phyloP scores from a whole-genome alignment of 2,113 vertebrate genomes.

The Scomber colias region DNA sequence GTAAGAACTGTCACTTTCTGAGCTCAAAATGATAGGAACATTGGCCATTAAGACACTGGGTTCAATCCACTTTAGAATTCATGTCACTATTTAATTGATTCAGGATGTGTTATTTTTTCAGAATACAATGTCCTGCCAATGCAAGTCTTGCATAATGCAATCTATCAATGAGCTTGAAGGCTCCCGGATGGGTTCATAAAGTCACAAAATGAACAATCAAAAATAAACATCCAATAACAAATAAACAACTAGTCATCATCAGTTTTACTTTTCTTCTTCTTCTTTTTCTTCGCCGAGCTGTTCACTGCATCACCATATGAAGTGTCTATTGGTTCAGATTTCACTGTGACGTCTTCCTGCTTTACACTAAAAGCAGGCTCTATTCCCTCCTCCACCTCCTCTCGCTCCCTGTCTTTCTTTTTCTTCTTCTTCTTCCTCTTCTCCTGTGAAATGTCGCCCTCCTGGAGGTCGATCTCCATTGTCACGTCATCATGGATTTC shows the following conservation, averaged over 20 bases:
- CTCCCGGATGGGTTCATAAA: not conserved
- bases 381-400: conserved; percentile 52
- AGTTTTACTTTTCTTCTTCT: conserved; percentile 69
- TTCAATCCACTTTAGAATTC: conserved; percentile 17
- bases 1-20: conserved; percentile 29
- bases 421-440: conserved; percentile 80
- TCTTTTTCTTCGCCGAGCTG: conserved; percentile 73
- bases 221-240: not conserved
- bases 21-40: not conserved
- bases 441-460: conserved; percentile 15
- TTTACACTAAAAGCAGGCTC: conserved; percentile 39
- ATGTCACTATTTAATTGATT: conserved; percentile 10
- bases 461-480: not conserved
- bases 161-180: not conserved
- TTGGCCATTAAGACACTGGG: not conserved
- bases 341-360: conserved; percentile 49
- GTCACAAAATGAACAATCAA: not conserved
- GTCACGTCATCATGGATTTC: conserved; percentile 25
- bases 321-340: conserved; percentile 69
- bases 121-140: conserved; percentile 13
- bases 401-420: conserved; percentile 63
- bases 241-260: conserved; percentile 56
- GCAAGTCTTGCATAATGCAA: not conserved
- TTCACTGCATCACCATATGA: conserved; percentile 37
- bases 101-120: conserved; percentile 8